Percentiles rank a stretch among this genome's conserved stretches.
phyloP scores from a whole-genome alignment of 2,797 vertebrate species.

The Betta splendens region DNA sequence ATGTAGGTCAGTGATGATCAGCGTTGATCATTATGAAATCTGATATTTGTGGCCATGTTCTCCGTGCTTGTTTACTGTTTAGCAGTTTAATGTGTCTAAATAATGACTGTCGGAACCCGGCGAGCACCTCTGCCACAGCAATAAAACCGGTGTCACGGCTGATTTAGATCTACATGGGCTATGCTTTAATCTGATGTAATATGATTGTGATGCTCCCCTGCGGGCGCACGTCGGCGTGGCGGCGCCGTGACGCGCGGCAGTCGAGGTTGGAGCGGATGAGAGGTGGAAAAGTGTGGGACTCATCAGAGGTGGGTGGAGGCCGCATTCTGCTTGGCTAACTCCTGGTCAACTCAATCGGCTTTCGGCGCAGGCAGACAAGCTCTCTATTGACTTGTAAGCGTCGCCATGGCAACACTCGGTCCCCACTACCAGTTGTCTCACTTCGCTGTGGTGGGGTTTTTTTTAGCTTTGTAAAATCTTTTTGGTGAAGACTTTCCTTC shows the following conservation, averaged over 20 bases:
- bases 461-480: constrained; percentile 41
- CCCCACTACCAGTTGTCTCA: constrained; percentile 35
- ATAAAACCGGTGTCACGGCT: constrained; percentile 21
- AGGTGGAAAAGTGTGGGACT: constrained; percentile 41
- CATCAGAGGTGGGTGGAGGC: constrained; percentile 60
- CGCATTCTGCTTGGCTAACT: constrained; percentile 54
- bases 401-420: constrained; percentile 69
- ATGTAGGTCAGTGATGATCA: too few species aligned
- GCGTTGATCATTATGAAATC: background rate
- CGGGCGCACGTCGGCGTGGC: constrained; percentile 17
- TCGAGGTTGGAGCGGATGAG: constrained; percentile 55
- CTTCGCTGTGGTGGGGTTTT: too few species aligned
- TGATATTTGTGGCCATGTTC: background rate
- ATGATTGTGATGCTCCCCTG: constrained; percentile 25
- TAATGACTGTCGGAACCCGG: constrained; percentile 4
- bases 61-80: background rate
- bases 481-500: constrained; percentile 35
- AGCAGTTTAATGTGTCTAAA: too few species aligned
- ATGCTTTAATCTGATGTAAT: constrained; percentile 17
- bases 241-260: constrained; percentile 23
- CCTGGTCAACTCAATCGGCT: constrained; percentile 67
- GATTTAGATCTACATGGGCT: constrained; percentile 12
- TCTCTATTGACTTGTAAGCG: constrained; percentile 61
- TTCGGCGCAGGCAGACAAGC: constrained; percentile 40
- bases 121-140: constrained; percentile 11